Evolutionary conservation across 2,797 vertebrate genomes (phyloP).

Genomic region (Aulostomus chinensis): DNA sequence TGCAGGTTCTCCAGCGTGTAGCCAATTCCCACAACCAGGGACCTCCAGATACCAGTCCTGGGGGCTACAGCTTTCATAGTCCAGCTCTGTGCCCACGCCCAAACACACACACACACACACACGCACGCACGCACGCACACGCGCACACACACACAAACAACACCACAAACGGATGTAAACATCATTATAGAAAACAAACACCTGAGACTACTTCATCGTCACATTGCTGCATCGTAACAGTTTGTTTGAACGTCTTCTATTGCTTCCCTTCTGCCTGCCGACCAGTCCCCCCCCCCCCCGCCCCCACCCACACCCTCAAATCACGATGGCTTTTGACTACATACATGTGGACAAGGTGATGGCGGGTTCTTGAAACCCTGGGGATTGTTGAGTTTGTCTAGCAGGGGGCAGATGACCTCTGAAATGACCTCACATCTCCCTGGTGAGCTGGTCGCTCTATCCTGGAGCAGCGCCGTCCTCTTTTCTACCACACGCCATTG

Average conservation of each 20-base stretch:
- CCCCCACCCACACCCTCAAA: no score
- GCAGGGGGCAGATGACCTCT: no score
- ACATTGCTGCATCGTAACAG: conserved; percentile 15
- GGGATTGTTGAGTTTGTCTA: no score
- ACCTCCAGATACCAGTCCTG: background rate
- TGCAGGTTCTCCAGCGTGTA: conserved; percentile 68
- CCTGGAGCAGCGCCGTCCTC: no score
- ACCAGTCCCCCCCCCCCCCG: no score
- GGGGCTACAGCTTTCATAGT: conserved; percentile 75
- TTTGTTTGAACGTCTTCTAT: no score
- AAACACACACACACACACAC: background rate
- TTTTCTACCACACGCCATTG: no score
- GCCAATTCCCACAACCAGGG: conserved; percentile 21
- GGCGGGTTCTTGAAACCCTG: no score
- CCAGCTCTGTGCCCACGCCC: conserved; percentile 49
- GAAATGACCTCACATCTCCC: no score
- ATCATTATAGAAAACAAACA: conserved; percentile 53
- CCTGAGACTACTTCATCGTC: conserved; percentile 57
- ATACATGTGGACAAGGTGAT: no score
- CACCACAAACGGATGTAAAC: conserved; percentile 70
- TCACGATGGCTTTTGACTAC: no score
- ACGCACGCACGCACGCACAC: background rate
- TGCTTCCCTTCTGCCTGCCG: background rate
- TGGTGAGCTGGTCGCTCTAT: no score
- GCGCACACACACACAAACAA: conserved; percentile 3